phyloP scores from a whole-genome alignment of 2,888 invertebrate genomes.

The Nymphalis c-album region DNA sequence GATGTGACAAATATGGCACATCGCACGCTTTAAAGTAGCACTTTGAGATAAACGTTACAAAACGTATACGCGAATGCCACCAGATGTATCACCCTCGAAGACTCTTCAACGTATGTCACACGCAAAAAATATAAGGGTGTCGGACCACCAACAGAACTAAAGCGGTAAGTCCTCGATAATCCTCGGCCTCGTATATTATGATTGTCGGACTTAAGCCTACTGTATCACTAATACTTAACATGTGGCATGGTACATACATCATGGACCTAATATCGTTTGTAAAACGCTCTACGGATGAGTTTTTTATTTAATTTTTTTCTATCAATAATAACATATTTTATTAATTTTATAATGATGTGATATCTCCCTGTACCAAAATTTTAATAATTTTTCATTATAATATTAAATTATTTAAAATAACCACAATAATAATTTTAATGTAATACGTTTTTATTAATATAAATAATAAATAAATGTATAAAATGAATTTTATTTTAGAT shows the following conservation, averaged over 20 bases:
- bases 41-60: conserved; percentile 5
- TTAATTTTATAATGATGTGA: too few species aligned
- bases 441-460: too few species aligned
- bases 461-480: too few species aligned
- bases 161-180: conserved; percentile 69
- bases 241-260: conserved; percentile 55
- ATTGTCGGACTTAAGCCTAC: conserved; percentile 70
- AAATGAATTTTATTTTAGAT: too few species aligned
- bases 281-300: not conserved
- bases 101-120: conserved; percentile 62
- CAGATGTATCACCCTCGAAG: conserved; percentile 55
- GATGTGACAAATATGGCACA: not conserved
- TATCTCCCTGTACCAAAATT: too few species aligned
- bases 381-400: too few species aligned
- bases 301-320: too few species aligned
- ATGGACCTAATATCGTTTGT: conserved; percentile 17
- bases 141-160: conserved; percentile 72
- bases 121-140: conserved; percentile 60
- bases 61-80: conserved; percentile 39
- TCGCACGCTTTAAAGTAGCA: not conserved
- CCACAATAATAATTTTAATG: too few species aligned
- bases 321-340: too few species aligned
- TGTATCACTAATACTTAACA: conserved; percentile 70
- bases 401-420: too few species aligned
- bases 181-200: conserved; percentile 73